phyloP scores from a whole-genome alignment of 2,888 invertebrate genomes.

The Diadegma fenestrale region DNA sequence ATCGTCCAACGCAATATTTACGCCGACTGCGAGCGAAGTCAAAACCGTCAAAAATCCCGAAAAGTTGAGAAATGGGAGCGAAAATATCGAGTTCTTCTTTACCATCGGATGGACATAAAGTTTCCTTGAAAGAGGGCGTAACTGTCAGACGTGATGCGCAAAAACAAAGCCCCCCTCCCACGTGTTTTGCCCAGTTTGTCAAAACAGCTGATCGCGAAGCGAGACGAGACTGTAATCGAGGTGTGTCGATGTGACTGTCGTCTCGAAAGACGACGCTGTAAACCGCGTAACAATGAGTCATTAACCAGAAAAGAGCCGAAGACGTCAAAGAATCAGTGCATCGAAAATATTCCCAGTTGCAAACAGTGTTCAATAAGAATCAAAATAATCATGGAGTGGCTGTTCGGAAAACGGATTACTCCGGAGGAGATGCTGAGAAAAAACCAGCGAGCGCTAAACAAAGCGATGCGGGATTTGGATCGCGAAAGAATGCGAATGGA shows the following conservation, averaged over 20 bases:
- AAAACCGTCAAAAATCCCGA: neutral
- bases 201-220: constrained; percentile 3
- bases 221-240: neutral
- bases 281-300: constrained; percentile 12
- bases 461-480: constrained; percentile 99
- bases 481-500: constrained; percentile 98
- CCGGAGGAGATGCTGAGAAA: constrained; percentile 99
- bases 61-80: neutral
- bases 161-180: constrained; percentile 17
- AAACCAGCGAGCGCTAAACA: constrained; percentile 98
- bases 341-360: neutral
- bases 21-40: neutral
- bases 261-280: neutral
- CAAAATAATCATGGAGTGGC: constrained; percentile 91
- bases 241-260: neutral
- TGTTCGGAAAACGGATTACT: constrained; percentile 98
- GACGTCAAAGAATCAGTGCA: neutral
- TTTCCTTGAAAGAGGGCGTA: neutral
- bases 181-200: constrained; percentile 88
- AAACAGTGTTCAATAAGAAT: neutral
- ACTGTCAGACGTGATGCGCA: neutral
- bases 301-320: constrained; percentile 6
- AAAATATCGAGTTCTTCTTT: neutral
- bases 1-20: neutral
- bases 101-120: neutral